Conservation (phyloP, 2,113 vertebrate genomes). For the Rutilus rutilus region DNA sequence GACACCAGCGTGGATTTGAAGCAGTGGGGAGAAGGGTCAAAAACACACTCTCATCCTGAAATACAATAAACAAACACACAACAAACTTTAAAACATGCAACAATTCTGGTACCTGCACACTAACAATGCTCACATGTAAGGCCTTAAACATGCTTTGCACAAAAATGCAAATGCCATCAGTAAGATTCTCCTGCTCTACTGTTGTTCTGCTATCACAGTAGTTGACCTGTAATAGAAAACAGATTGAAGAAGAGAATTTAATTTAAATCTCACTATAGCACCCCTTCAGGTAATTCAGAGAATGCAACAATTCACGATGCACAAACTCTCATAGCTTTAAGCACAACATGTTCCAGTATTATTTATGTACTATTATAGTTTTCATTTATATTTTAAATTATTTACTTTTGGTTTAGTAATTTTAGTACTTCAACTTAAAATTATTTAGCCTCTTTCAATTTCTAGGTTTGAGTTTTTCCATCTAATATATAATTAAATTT, state of each 20-base stretch:
- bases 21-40: conserved; percentile 57
- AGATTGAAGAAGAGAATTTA: neutral
- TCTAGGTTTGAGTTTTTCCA: neutral
- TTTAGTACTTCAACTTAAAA: neutral
- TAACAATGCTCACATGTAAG: neutral
- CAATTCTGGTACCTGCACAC: neutral
- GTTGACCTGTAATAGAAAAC: neutral
- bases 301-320: neutral
- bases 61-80: conserved; percentile 57
- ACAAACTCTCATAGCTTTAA: neutral
- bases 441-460: neutral
- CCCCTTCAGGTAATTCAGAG: neutral
- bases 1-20: conserved; percentile 59
- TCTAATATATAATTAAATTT: neutral
- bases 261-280: neutral
- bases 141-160: neutral
- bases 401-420: neutral
- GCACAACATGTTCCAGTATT: neutral
- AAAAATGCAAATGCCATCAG: neutral
- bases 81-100: conserved; percentile 21
- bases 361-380: neutral
- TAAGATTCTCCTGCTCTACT: neutral
- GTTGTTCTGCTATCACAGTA: neutral
- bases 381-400: neutral
- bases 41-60: conserved; percentile 54